These are phyloP conservation scores for Spodoptera frugiperda DNA, from an alignment of 1,140 invertebrate species.

Conservation along the genomic window DNA sequence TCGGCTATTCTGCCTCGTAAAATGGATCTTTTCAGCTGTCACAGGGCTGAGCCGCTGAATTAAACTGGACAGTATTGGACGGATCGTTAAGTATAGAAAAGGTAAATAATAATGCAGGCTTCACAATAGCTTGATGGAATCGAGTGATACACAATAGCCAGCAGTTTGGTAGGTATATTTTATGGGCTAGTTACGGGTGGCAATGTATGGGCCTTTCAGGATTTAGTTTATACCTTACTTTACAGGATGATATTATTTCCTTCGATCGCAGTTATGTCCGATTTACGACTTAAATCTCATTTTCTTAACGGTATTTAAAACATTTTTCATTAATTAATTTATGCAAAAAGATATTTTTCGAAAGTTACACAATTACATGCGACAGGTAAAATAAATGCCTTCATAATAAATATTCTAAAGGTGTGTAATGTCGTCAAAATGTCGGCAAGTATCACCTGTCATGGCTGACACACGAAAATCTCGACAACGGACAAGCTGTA, in stretches of 20 bases:
- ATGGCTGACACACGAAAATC: conserved; percentile 12
- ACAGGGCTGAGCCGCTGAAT: conserved; percentile 48
- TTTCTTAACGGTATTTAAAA: no score
- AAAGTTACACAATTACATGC: no score
- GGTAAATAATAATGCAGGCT: conserved; percentile 68
- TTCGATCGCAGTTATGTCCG: no score
- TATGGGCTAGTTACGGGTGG: conserved; percentile 41
- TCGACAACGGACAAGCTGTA: conserved; percentile 1
- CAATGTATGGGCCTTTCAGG: conserved; percentile 23
- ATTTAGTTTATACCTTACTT: conserved; percentile 13
- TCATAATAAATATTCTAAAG: conserved; percentile 23
- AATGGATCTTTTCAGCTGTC: conserved; percentile 64
- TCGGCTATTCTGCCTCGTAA: conserved; percentile 58
- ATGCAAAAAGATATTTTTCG: no score
- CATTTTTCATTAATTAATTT: no score
- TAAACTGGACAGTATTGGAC: conserved; percentile 59
- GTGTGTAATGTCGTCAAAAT: conserved; percentile 15
- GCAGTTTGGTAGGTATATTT: conserved; percentile 46
- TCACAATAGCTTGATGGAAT: conserved; percentile 65
- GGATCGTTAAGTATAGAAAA: conserved; percentile 62
- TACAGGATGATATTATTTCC: background rate
- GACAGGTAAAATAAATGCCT: background rate
- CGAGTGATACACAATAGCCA: conserved; percentile 69
- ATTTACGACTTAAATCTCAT: no score
- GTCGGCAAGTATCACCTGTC: conserved; percentile 27